Evolutionary conservation across 2,888 invertebrate species (phyloP), one percentile per base, ranked within the genome.

Genomic region (Mellilla xanthometata): DNA sequence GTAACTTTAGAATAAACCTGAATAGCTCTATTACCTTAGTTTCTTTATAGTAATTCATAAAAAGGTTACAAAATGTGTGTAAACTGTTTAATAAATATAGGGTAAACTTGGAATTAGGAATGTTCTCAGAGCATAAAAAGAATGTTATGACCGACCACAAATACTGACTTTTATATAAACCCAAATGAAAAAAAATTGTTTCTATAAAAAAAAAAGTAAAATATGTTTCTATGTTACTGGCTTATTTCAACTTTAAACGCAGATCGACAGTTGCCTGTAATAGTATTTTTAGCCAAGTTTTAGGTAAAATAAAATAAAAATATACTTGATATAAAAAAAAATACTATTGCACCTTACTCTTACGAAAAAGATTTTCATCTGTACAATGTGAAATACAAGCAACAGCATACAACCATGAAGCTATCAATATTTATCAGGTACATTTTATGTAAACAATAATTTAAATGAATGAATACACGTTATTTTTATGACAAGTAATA

Each of bases 361-460:
- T 24, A 2, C 3, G 2, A 24, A 5, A 24, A 7, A 19, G 6
- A 19, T 5, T 5, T 6, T 7, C 4, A 4, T 24, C 8, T 24
- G 24, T 19, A 19, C 15, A 19, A 5, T 19, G 15, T 24, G 3
- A 24, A n/a, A 24, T 24, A 24, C 2, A 24, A 24, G n/a, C n/a
- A n/a, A 29, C 27, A 31, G 12, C 30, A 34, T 39, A 40, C 22
- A 40, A 35, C 23, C 31, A 35, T 36, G 13, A 30, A 29, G 26
- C 36, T 35, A 31, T 31, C 24, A 30, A 39, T 23, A 46, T 26
- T 27, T 29, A 7, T 40, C 46, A 46, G 46, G 42, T 49, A 52
- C 49, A 41, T 42, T 30, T 38, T 35, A 26, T 33, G 45, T 46
- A 44, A 41, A 36, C 9, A 30, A 30, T 43, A 44, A 5, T 19